Base-by-base conservation (phyloP, 2,113 vertebrate species). In the Phylloscopus trochiloides region DNA sequence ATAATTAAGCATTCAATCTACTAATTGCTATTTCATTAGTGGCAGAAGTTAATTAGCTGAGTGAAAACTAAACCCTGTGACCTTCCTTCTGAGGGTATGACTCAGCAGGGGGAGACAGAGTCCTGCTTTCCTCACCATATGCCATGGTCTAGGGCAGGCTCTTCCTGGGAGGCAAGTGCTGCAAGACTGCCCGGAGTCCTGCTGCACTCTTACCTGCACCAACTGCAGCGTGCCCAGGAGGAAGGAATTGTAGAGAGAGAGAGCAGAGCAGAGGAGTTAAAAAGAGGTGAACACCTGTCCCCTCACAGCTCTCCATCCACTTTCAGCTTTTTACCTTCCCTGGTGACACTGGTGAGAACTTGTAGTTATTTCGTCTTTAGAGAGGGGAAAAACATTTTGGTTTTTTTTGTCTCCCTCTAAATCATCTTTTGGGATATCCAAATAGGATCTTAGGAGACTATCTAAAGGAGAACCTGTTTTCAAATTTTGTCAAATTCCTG, bases 81-180 rank as follows among this genome's bases (percentile, higher is more conserved):
- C 82, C 93, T 67, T 86, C 58, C 78, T 74, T 66, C 45, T 76
- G 15, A 19, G 90, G 82, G 31, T 63, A 43, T 2, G 12, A 55
- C 87, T 94, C 93, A 90, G 95, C 87, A 92, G 95, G 75, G 95
- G 94, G 93, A 96, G 95, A 85, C 95, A 93, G 77, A 96, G 92
- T 14, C 87, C 81, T 28, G 59, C 50, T 31, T 59, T 78, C 52
- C 89, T 62, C 14, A 4, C 79, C 91, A 78, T 32, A 38, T n/a
- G 89, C 68, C 66, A 3, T 4, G 20, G 55, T 38, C 59, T 25
- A 6, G 3, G 40, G 38, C 48, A 36, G 75, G 45, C 28, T 38
- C 63, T 17, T 13, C 6, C 54, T 43, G 8, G 18, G 10, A 31
- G 29, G 14, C 25, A 40, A 62, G n/a, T 1, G 32, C 63, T 54